Conservation (phyloP, 1,140 invertebrate species). For the Brachionus calyciflorus region DNA sequence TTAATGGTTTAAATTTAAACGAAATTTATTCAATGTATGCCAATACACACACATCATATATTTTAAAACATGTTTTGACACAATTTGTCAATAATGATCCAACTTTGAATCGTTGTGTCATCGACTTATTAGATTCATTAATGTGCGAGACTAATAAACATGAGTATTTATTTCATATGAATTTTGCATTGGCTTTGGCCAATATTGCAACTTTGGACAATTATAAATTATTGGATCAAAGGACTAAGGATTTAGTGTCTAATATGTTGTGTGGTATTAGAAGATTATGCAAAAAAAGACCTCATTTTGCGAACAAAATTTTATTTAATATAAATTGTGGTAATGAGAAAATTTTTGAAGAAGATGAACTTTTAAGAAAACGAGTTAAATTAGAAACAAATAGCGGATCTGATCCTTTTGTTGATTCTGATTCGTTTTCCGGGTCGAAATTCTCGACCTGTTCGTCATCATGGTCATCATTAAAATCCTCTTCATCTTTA, state of each 20-base stretch:
- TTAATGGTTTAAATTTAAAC: constrained; percentile 1
- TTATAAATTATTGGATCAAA: not conserved
- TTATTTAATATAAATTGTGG: constrained; percentile 17
- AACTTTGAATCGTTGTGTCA: constrained; percentile 34
- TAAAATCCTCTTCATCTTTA: not conserved
- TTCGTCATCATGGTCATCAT: constrained; percentile 32
- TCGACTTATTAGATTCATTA: constrained; percentile 36
- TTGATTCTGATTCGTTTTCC: constrained; percentile 28
- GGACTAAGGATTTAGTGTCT: constrained; percentile 35
- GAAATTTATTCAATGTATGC: constrained; percentile 35
- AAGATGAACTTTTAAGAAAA: not conserved
- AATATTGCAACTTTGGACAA: constrained; percentile 44
- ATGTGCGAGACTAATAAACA: constrained; percentile 42
- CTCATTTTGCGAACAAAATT: constrained; percentile 39
- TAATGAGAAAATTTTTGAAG: not conserved
- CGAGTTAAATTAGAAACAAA: not conserved
- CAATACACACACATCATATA: constrained; percentile 37
- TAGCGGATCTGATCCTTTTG: not conserved
- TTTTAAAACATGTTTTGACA: constrained; percentile 14
- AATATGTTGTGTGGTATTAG: constrained; percentile 44
- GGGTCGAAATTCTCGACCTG: not conserved
- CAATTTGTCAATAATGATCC: constrained; percentile 41
- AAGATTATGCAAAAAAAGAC: constrained; percentile 23
- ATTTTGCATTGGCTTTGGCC: constrained; percentile 34
- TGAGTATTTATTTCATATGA: constrained; percentile 44